Evolutionary conservation across 2,888 invertebrate genomes (phyloP).

Genomic region (Melikaiella ostensackeni): DNA sequence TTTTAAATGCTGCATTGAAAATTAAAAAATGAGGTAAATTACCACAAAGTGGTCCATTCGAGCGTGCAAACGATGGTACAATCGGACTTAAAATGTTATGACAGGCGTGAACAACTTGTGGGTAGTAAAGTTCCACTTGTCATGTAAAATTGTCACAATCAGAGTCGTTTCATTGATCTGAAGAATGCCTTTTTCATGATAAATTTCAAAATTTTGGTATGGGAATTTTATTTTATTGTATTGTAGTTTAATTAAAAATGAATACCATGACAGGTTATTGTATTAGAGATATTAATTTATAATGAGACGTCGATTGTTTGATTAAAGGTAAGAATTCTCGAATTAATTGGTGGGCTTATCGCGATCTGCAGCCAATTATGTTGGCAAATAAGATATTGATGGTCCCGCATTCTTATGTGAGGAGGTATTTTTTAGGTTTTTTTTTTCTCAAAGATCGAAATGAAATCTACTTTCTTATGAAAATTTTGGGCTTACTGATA

Average conservation of each 20-base stretch:
- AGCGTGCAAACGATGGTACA: constrained; percentile 32
- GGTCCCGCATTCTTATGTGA: no score
- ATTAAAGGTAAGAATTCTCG: no score
- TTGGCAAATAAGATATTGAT: neutral
- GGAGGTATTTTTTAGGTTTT: no score
- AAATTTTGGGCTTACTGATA: no score
- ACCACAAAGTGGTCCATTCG: constrained; percentile 25
- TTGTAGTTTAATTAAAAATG: neutral
- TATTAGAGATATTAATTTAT: no score
- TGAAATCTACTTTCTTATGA: no score
- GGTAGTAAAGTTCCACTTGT: constrained; percentile 11
- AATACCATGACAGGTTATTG: no score
- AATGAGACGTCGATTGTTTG: no score
- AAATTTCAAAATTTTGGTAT: neutral
- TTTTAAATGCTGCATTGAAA: neutral
- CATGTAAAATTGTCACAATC: constrained; percentile 31
- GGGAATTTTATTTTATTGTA: neutral
- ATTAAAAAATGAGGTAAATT: constrained; percentile 28
- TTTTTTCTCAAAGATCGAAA: no score
- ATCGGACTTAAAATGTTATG: constrained; percentile 34
- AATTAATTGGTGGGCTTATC: no score
- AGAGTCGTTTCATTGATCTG: neutral
- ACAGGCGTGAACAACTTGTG: constrained; percentile 30
- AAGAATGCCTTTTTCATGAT: constrained; percentile 23
- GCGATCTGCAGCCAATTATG: no score